phyloP scores from a whole-genome alignment of 2,797 vertebrate genomes.

The Typhlichthys subterraneus region DNA sequence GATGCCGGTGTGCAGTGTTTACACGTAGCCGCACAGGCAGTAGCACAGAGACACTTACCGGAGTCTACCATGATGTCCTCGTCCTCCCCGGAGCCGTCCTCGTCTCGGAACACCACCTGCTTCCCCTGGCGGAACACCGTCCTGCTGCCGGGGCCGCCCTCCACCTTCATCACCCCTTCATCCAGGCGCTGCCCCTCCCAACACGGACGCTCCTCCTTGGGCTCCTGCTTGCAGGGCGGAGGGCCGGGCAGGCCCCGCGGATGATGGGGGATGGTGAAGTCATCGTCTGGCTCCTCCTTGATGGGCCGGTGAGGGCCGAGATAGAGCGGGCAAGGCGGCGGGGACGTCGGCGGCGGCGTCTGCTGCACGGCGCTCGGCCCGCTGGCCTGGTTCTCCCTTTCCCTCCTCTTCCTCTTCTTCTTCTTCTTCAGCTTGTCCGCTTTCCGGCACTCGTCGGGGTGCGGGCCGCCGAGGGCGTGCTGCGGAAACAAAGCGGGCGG shows the following conservation, averaged over 20 bases:
- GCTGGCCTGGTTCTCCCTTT: slow-evolving; percentile 69
- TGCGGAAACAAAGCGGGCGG: slow-evolving; percentile 19
- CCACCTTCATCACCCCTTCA: slow-evolving; percentile 71
- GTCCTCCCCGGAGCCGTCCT: slow-evolving; percentile 91
- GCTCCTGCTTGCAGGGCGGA: slow-evolving; percentile 73
- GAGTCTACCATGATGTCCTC: slow-evolving; percentile 99
- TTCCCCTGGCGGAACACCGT: slow-evolving; percentile 95
- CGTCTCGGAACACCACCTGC: slow-evolving; percentile 96
- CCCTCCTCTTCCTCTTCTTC: slow-evolving; percentile 84
- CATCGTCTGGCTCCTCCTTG: slow-evolving; percentile 86
- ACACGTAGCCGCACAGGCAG: too few relatives aligned
- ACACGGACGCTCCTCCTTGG: slow-evolving; percentile 61
- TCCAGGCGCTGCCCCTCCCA: slow-evolving; percentile 71
- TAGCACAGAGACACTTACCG: slow-evolving; percentile 69
- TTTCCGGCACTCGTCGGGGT: slow-evolving; percentile 88
- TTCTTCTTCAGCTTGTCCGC: slow-evolving; percentile 90
- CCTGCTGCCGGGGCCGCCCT: slow-evolving; percentile 80
- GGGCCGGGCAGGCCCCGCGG: slow-evolving; percentile 58
- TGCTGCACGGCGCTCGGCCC: slow-evolving; percentile 58
- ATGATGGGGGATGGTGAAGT: slow-evolving; percentile 72
- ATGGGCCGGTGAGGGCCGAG: slow-evolving; percentile 69
- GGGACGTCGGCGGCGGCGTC: slow-evolving; percentile 25
- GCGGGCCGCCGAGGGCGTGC: slow-evolving; percentile 75
- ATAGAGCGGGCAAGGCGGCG: slow-evolving; percentile 35
- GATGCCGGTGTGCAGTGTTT: too few relatives aligned